Percentiles rank a stretch among this genome's conserved stretches.
These are phyloP conservation scores for Scolopax bukidnonensis DNA, from an alignment of 2,797 vertebrate genomes.

Conservation along the genomic window DNA sequence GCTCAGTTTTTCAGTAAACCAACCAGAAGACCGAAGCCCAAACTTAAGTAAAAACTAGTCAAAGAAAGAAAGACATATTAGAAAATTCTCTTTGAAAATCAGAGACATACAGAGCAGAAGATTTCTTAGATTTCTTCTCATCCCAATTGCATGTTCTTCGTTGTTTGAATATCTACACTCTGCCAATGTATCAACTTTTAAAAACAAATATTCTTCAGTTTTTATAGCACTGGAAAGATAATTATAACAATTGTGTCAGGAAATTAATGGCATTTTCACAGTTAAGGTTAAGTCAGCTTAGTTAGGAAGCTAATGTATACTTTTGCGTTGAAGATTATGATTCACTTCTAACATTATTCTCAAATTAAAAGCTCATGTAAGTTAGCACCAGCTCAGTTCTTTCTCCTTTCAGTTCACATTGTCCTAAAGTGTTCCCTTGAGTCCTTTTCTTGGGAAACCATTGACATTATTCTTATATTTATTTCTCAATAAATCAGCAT, in stretches of 20 bases:
- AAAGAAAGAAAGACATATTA: background rate
- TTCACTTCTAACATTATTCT: slow-evolving; percentile 71
- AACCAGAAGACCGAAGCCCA: background rate
- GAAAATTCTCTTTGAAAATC: background rate
- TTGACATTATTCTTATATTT: slow-evolving; percentile 61
- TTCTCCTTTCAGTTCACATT: slow-evolving; percentile 56
- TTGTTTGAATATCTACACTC: background rate
- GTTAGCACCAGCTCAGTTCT: slow-evolving; percentile 49
- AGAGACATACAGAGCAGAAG: background rate
- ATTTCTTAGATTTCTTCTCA: background rate
- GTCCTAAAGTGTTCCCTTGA: slow-evolving; percentile 63
- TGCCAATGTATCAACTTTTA: background rate
- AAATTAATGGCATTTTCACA: slow-evolving; percentile 71
- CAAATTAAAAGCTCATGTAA: slow-evolving; percentile 77
- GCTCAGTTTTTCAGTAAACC: background rate
- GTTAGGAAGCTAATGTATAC: slow-evolving; percentile 48
- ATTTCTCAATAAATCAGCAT: slow-evolving; percentile 45
- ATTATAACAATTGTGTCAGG: background rate
- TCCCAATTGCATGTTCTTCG: background rate
- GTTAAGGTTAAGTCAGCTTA: slow-evolving; percentile 69
- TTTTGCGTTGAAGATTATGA: slow-evolving; percentile 74
- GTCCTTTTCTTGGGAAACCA: slow-evolving; percentile 61
- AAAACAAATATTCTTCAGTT: slow-evolving; percentile 24
- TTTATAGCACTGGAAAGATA: background rate
- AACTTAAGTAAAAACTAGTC: background rate